phyloP scores from a whole-genome alignment of 2,888 invertebrate genomes.

The Halocaridina rubra region DNA sequence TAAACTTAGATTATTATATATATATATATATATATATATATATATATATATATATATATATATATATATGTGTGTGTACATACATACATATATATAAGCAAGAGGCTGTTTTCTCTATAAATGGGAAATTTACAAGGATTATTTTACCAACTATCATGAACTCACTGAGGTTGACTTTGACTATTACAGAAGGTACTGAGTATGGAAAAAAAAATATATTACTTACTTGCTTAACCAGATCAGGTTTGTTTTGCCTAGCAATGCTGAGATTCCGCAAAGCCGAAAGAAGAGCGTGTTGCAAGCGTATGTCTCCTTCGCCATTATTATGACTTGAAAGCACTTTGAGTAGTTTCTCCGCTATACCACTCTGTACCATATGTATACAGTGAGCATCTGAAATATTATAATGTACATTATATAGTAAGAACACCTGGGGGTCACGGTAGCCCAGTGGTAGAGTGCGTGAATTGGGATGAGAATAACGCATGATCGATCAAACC shows the following conservation, averaged over 20 bases:
- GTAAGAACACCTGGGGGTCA: no score
- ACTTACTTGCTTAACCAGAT: slow-evolving; percentile 46
- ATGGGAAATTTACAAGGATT: no score
- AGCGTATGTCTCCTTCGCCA: slow-evolving; percentile 74
- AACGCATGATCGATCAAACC: no score
- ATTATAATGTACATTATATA: background rate
- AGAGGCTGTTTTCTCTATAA: no score
- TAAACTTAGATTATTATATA: background rate
- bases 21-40: background rate
- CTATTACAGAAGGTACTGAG: no score
- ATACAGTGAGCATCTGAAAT: slow-evolving; percentile 81
- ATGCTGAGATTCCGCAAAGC: slow-evolving; percentile 73
- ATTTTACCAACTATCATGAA: no score
- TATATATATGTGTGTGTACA: no score
- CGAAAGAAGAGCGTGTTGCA: slow-evolving; percentile 81
- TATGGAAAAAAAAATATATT: background rate
- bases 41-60: background rate
- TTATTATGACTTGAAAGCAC: slow-evolving; percentile 73
- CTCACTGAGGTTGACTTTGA: no score
- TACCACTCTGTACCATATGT: slow-evolving; percentile 82
- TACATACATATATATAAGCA: no score
- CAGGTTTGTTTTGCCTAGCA: slow-evolving; percentile 54
- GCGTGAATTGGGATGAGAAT: no score
- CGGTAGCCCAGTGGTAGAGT: no score
- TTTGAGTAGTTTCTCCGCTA: slow-evolving; percentile 76